Evolutionary conservation across 2,113 vertebrate species (phyloP).

Genomic region (Macrotus californicus): DNA sequence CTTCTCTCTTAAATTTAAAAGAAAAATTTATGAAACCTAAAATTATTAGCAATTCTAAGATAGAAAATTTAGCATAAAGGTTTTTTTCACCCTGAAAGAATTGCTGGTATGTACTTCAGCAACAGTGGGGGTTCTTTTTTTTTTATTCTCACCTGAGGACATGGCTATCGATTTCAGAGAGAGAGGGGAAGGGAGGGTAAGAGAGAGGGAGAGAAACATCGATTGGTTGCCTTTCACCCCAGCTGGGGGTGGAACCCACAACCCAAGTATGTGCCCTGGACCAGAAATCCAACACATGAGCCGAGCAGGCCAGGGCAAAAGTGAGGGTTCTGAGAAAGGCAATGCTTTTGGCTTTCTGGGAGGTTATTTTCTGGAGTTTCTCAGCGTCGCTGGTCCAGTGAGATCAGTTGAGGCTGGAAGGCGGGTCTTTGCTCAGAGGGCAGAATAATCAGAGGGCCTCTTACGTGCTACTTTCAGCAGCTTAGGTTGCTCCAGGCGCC

Average conservation of each 20-base stretch:
- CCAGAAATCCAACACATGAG: too few species aligned
- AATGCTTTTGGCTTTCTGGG: neutral
- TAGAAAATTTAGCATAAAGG: neutral
- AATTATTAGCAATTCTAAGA: conserved; percentile 1
- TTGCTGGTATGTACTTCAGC: neutral
- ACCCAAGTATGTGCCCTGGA: too few species aligned
- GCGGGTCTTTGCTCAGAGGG: neutral
- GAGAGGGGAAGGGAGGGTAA: too few species aligned
- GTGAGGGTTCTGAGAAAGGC: neutral
- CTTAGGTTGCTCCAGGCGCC: neutral
- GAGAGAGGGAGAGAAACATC: too few species aligned
- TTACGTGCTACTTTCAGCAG: too few species aligned
- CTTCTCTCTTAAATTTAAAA: neutral
- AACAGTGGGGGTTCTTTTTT: neutral
- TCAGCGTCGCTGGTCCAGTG: neutral
- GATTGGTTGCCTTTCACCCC: too few species aligned
- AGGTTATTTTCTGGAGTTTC: neutral
- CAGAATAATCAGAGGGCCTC: neutral
- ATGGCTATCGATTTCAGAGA: too few species aligned
- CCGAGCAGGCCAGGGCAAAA: neutral
- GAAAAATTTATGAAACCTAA: neutral
- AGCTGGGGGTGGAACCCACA: too few species aligned
- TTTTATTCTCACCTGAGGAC: too few species aligned
- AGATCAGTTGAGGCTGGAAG: neutral
- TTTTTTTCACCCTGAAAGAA: neutral